These are phyloP conservation scores for Aphodius granarius DNA, from an alignment of 2,888 invertebrate species.

Conservation along the genomic window DNA sequence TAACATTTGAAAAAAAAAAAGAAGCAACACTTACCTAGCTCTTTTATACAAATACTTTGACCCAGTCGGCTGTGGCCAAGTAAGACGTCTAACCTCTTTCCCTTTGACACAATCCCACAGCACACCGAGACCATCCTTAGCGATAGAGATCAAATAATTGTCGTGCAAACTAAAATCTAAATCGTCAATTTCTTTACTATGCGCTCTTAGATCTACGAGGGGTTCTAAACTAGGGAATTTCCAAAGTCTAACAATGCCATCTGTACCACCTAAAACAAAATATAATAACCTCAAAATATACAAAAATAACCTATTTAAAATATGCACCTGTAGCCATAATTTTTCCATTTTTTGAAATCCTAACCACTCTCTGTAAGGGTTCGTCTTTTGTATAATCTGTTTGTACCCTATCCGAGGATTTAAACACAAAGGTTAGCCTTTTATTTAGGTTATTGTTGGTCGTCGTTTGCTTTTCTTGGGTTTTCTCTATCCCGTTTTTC, in stretches of 20 bases:
- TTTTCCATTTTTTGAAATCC: conserved; percentile 68
- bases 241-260: conserved; percentile 87
- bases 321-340: conserved; percentile 76
- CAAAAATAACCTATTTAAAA: neutral
- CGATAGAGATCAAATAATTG: conserved; percentile 77
- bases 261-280: conserved; percentile 68
- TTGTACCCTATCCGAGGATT: conserved; percentile 78
- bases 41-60: conserved; percentile 82
- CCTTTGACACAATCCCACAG: conserved; percentile 76
- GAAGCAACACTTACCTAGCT: conserved; percentile 62
- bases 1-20: neutral
- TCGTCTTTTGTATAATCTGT: conserved; percentile 80
- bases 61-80: conserved; percentile 75
- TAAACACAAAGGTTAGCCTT: conserved; percentile 73
- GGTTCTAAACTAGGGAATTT: conserved; percentile 79
- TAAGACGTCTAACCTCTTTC: conserved; percentile 68
- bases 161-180: conserved; percentile 86
- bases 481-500: conserved; percentile 59
- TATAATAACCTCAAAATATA: neutral
- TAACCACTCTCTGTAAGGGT: conserved; percentile 83
- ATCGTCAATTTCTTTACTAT: conserved; percentile 92
- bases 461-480: conserved; percentile 59
- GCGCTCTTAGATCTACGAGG: conserved; percentile 72
- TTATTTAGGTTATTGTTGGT: conserved; percentile 59
- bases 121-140: conserved; percentile 82